Conservation (phyloP, 2,113 vertebrate genomes). For the Melanerpes aurifrons region DNA sequence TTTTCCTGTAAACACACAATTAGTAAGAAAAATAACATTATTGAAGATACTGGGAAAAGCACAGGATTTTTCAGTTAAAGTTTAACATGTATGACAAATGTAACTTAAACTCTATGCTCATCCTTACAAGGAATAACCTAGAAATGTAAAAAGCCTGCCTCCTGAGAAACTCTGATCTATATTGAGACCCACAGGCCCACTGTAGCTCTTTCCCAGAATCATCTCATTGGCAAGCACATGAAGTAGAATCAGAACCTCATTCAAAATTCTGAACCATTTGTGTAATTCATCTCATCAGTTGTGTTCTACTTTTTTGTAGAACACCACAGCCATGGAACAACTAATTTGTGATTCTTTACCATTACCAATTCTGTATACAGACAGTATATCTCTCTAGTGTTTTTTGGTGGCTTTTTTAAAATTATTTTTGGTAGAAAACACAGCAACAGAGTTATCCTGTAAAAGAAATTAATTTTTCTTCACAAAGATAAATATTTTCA, state of each 20-base stretch:
- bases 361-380: background rate
- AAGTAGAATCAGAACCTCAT: background rate
- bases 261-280: background rate
- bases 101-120: background rate
- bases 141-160: background rate
- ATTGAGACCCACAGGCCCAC: background rate
- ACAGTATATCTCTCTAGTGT: background rate
- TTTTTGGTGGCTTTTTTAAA: background rate
- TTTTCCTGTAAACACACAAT: conserved; percentile 62
- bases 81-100: background rate
- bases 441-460: background rate
- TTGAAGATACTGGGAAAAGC: background rate
- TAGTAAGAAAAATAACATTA: background rate
- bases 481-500: background rate
- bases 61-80: background rate
- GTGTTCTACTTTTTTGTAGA: background rate
- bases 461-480: background rate
- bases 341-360: background rate
- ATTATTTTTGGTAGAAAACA: background rate
- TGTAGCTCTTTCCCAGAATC: background rate
- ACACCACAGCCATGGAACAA: background rate
- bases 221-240: background rate
- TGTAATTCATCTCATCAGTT: background rate
- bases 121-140: background rate
- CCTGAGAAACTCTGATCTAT: background rate